phyloP scores from a whole-genome alignment of 2,888 invertebrate species.

The Tribolium freemani region DNA sequence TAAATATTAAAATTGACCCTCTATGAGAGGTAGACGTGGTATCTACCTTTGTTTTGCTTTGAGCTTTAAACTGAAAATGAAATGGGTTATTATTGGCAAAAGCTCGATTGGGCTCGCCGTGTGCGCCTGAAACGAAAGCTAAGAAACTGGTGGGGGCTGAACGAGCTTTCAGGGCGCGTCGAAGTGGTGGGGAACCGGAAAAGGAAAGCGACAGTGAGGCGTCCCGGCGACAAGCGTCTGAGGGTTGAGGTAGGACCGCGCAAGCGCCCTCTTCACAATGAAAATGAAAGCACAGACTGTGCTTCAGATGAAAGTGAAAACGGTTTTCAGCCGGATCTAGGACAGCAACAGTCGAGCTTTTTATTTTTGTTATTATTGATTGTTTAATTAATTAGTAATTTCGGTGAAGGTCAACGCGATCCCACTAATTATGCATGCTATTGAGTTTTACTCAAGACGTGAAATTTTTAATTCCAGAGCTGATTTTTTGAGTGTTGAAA shows the following conservation, averaged over 20 bases:
- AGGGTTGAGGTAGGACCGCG: slow-evolving; percentile 62
- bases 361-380: not conserved
- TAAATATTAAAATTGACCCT: no score
- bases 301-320: slow-evolving; percentile 17
- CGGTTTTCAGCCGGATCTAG: not conserved
- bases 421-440: not conserved
- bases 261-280: slow-evolving; percentile 48
- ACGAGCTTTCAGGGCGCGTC: slow-evolving; percentile 9
- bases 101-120: not conserved
- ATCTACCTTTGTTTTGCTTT: no score
- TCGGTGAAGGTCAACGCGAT: no score
- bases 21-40: no score
- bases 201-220: slow-evolving; percentile 54
- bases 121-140: not conserved
- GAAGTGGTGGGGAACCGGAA: slow-evolving; percentile 52
- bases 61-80: no score
- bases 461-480: not conserved
- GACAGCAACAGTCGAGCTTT: not conserved
- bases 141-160: slow-evolving; percentile 11
- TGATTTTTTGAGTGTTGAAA: not conserved
- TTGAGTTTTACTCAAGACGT: not conserved
- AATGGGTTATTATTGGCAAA: not conserved
- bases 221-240: slow-evolving; percentile 59
- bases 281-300: slow-evolving; percentile 19
- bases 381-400: no score